Evolutionary conservation across 2,797 vertebrate species (phyloP).

Genomic region (Pseudopleuronectes americanus): DNA sequence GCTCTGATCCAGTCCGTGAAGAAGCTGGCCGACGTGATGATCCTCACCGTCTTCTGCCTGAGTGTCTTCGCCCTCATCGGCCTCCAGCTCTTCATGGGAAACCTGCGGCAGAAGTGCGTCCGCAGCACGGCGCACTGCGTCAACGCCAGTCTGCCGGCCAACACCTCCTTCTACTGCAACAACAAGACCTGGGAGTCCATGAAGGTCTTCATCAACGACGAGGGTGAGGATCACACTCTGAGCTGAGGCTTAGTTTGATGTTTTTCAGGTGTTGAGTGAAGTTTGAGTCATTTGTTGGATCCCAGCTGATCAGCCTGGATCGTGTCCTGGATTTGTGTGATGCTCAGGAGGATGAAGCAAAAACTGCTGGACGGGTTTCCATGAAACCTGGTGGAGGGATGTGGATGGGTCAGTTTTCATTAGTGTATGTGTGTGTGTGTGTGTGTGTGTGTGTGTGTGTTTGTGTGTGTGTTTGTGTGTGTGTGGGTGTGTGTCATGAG

Average conservation of each 20-base stretch:
- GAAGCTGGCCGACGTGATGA: conserved; percentile 94
- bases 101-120: conserved; percentile 94
- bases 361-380: too few species aligned
- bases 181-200: conserved; percentile 88
- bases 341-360: too few species aligned
- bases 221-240: conserved; percentile 79
- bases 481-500: conserved; percentile 32
- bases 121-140: conserved; percentile 83
- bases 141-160: conserved; percentile 80
- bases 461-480: conserved; percentile 20
- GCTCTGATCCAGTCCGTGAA: conserved; percentile 95
- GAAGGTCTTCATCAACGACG: conserved; percentile 83
- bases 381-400: too few species aligned
- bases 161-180: conserved; percentile 85
- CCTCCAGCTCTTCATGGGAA: conserved; percentile 98
- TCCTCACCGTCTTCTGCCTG: conserved; percentile 93
- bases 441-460: conserved; percentile 31
- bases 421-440: conserved; percentile 15
- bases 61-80: conserved; percentile 95
- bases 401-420: too few species aligned
- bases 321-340: too few species aligned
- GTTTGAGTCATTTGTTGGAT: too few species aligned
- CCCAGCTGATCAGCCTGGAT: too few species aligned
- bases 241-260: too few species aligned
- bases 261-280: too few species aligned